These are phyloP conservation scores for Silurus meridionalis DNA, from an alignment of 2,113 vertebrate species.

Conservation along the genomic window DNA sequence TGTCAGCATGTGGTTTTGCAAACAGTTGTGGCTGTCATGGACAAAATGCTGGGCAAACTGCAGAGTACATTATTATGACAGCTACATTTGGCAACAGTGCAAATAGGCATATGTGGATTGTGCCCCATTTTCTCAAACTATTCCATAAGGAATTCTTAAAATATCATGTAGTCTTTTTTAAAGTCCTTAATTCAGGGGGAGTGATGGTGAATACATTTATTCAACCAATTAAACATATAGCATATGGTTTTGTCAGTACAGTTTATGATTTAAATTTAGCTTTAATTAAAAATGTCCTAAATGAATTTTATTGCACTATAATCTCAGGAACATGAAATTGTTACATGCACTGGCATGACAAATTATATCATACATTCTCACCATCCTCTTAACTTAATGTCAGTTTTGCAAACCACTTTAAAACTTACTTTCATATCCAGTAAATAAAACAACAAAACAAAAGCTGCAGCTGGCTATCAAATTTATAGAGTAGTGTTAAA, in stretches of 20 bases:
- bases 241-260: neutral
- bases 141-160: conserved; percentile 35
- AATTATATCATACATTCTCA: neutral
- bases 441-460: neutral
- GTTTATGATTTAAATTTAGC: neutral
- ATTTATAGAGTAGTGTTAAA: neutral
- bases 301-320: neutral
- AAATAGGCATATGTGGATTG: conserved; percentile 18
- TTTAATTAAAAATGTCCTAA: neutral
- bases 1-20: conserved; percentile 16
- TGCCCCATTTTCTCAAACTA: conserved; percentile 31
- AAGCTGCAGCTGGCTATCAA: neutral
- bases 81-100: conserved; percentile 34
- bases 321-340: neutral
- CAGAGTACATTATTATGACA: conserved; percentile 33
- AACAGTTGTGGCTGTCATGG: conserved; percentile 20
- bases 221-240: neutral
- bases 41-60: conserved; percentile 12
- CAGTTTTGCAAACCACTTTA: neutral
- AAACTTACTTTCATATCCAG: neutral
- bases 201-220: neutral
- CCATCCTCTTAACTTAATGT: no score
- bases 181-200: conserved; percentile 19
- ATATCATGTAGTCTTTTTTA: conserved; percentile 24
- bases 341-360: neutral